These are phyloP conservation scores for Andrena chrysosceles DNA, from an alignment of 2,888 invertebrate genomes.

Conservation along the genomic window DNA sequence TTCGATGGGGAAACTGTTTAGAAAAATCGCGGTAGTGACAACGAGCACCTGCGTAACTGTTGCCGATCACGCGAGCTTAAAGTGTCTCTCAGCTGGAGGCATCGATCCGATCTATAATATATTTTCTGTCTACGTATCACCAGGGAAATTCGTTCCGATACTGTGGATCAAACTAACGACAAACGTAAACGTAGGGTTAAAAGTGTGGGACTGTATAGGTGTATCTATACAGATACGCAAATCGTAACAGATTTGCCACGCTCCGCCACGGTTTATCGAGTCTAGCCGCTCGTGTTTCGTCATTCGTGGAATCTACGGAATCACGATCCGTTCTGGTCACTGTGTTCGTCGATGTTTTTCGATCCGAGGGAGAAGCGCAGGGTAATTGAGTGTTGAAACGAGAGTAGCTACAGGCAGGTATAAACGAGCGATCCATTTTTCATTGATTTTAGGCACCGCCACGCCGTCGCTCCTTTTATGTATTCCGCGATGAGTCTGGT, in stretches of 20 bases:
- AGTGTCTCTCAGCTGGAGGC: background rate
- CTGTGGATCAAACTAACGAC: constrained; percentile 16
- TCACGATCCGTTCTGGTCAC: constrained; percentile 25
- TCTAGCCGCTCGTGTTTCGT: constrained; percentile 34
- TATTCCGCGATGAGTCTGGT: background rate
- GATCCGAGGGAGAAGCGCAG: background rate
- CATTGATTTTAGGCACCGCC: constrained; percentile 47
- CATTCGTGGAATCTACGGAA: constrained; percentile 57
- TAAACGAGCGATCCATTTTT: constrained; percentile 36
- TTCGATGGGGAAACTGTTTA: constrained; percentile 37
- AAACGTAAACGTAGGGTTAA: background rate
- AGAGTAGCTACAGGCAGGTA: background rate
- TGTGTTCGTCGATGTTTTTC: background rate
- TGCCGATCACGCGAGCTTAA: constrained; percentile 3
- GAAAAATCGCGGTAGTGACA: constrained; percentile 47
- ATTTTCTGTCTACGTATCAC: background rate
- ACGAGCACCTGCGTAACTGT: constrained; percentile 39
- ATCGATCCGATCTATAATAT: background rate
- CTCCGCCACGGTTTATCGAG: too few species aligned
- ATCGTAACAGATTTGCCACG: too few species aligned
- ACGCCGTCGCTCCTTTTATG: constrained; percentile 39
- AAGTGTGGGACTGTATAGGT: constrained; percentile 30
- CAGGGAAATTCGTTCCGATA: background rate
- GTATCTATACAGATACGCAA: too few species aligned
- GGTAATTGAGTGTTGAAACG: constrained; percentile 36